Percentiles rank a stretch among this genome's conserved stretches.
phyloP scores from a whole-genome alignment of 92 coral and sea anemone species.

The Isaurus tuberculatus region DNA sequence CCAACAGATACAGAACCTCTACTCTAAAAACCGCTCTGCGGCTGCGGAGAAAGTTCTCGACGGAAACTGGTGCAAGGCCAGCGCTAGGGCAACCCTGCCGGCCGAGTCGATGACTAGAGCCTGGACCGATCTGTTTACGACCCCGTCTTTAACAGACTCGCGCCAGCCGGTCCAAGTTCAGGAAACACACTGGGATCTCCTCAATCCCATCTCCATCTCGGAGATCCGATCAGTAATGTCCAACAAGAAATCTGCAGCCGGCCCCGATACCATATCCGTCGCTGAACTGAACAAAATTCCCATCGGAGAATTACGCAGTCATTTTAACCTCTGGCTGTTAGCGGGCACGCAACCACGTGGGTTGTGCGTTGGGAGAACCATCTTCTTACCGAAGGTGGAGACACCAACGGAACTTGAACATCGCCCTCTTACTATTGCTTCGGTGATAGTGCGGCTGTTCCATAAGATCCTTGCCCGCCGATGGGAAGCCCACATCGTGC shows the following conservation, averaged over 20 bases:
- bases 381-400: neutral
- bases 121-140: neutral
- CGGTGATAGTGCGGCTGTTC: neutral
- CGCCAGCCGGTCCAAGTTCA: neutral
- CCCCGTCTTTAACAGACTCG: neutral
- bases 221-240: neutral
- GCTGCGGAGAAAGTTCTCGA: neutral
- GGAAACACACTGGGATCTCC: neutral
- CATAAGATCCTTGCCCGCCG: conserved; percentile 4
- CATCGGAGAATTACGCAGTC: neutral
- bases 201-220: neutral
- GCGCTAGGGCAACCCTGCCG: neutral
- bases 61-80: neutral
- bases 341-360: neutral
- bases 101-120: neutral
- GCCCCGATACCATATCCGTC: neutral
- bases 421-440: neutral
- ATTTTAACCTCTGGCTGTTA: conserved; percentile 11
- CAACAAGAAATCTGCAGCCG: neutral
- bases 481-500: neutral
- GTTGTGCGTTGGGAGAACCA: conserved; percentile 5
- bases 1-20: neutral
- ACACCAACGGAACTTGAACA: neutral
- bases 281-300: conserved; percentile 15
- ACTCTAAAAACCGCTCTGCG: neutral